These are phyloP conservation scores for Actinostola sp. DNA, from an alignment of 92 coral and sea anemone species.

Conservation along the genomic window DNA sequence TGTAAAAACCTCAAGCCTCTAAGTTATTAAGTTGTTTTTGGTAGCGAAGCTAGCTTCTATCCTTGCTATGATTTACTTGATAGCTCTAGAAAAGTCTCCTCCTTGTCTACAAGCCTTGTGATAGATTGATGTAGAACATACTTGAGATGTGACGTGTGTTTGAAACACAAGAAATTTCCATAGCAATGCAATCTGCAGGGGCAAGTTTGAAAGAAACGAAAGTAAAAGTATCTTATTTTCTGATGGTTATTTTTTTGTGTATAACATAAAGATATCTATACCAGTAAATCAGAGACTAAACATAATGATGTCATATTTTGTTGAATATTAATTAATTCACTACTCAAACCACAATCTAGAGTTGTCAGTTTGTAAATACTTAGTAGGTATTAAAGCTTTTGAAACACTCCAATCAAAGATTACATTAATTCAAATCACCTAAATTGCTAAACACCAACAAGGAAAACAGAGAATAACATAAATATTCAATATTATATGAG, in stretches of 20 bases:
- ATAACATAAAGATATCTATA: too few relatives aligned
- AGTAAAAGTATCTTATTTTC: slow-evolving; percentile 1
- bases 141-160: background rate
- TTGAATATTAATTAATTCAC: slow-evolving; percentile 10
- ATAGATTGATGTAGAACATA: slow-evolving; percentile 7
- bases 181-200: background rate
- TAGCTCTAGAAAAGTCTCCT: slow-evolving; percentile 2
- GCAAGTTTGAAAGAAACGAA: background rate
- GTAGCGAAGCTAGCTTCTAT: background rate
- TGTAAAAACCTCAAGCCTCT: background rate
- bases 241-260: too few relatives aligned
- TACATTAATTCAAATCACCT: too few relatives aligned
- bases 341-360: background rate
- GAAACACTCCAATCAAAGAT: background rate
- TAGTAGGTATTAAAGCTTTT: background rate
- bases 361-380: slow-evolving; percentile 10
- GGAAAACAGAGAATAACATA: too few relatives aligned
- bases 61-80: background rate
- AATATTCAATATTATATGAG: too few relatives aligned
- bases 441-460: too few relatives aligned
- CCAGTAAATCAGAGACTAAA: too few relatives aligned
- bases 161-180: background rate
- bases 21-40: too few relatives aligned
- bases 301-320: slow-evolving; percentile 6
- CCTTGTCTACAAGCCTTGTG: background rate